Evolutionary conservation across 2,888 invertebrate genomes (phyloP).

Genomic region (Agonum fuliginosum): DNA sequence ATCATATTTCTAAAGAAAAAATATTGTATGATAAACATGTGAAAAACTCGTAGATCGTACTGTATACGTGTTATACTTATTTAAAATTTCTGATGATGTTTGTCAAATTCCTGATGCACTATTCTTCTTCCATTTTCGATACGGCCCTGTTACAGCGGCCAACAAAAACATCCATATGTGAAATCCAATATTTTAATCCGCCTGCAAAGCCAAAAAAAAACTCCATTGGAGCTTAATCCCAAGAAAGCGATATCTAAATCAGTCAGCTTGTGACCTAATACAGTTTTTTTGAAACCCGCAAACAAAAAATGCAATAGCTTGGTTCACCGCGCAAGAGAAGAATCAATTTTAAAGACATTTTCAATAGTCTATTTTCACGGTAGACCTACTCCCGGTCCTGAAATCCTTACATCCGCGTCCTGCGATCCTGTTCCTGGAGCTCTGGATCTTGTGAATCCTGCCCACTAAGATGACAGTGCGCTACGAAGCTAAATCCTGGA

Average conservation of each 20-base stretch:
- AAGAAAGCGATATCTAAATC: constrained; percentile 27
- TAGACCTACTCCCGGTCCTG: background rate
- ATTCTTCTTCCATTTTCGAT: too few species aligned
- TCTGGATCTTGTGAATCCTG: background rate
- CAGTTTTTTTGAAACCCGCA: constrained; percentile 12
- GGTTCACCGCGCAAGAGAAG: constrained; percentile 17
- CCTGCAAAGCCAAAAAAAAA: background rate
- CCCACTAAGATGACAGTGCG: background rate
- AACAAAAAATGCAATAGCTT: constrained; percentile 41
- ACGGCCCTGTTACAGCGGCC: too few species aligned
- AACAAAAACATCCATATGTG: background rate
- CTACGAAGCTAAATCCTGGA: constrained; percentile 1
- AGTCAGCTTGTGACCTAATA: constrained; percentile 31
- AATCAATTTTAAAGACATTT: constrained; percentile 50
- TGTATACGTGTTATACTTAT: too few species aligned
- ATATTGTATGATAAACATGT: too few species aligned
- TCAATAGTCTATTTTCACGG: constrained; percentile 47
- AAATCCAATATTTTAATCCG: background rate
- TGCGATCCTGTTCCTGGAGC: too few species aligned
- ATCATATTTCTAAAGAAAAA: too few species aligned
- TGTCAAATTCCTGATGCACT: too few species aligned
- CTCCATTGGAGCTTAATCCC: constrained; percentile 7
- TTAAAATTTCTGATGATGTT: too few species aligned
- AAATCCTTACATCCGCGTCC: constrained; percentile 27
- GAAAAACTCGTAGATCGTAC: too few species aligned